A percentile compares a stretch with the other conserved stretches of the same genome.
Evolutionary conservation across 2,888 invertebrate species (phyloP).

Genomic region (Ptychoptera contaminata): DNA sequence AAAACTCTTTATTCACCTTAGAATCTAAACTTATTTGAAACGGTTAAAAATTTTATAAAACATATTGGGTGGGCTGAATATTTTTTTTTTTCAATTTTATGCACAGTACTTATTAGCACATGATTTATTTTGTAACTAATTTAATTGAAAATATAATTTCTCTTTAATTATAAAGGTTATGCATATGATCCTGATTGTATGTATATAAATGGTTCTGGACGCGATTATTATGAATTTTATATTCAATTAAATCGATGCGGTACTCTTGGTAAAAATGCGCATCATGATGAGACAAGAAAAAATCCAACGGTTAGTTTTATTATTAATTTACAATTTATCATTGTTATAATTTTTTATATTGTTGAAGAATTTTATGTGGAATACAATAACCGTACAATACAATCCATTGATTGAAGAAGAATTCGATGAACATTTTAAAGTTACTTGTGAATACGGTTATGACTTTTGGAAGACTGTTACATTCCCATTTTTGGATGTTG

Average conservation of each 20-base stretch:
- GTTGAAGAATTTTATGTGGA: slow-evolving; percentile 93
- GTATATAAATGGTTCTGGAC: slow-evolving; percentile 84
- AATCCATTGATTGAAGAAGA: slow-evolving; percentile 87
- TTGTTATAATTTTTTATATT: slow-evolving; percentile 16
- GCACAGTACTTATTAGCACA: not conserved
- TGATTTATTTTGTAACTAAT: not conserved
- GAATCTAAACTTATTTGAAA: too few relatives aligned
- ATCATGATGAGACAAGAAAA: slow-evolving; percentile 70
- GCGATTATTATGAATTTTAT: slow-evolving; percentile 85
- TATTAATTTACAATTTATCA: not conserved
- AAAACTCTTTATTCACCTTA: too few relatives aligned
- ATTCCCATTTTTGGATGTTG: slow-evolving; percentile 85
- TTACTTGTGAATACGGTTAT: slow-evolving; percentile 90
- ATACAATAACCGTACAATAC: slow-evolving; percentile 88
- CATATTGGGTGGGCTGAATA: too few relatives aligned
- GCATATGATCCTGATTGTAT: slow-evolving; percentile 89
- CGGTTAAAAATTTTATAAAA: too few relatives aligned
- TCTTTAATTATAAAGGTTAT: slow-evolving; percentile 44
- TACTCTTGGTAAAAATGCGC: slow-evolving; percentile 74
- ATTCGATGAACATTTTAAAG: slow-evolving; percentile 88
- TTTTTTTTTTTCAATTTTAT: not conserved
- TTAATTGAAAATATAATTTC: not conserved
- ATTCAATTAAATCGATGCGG: slow-evolving; percentile 86
- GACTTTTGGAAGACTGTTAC: slow-evolving; percentile 96
- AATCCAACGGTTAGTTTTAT: slow-evolving; percentile 59